Evolutionary conservation across 2,113 vertebrate species (phyloP).

Genomic region (Aix galericulata): DNA sequence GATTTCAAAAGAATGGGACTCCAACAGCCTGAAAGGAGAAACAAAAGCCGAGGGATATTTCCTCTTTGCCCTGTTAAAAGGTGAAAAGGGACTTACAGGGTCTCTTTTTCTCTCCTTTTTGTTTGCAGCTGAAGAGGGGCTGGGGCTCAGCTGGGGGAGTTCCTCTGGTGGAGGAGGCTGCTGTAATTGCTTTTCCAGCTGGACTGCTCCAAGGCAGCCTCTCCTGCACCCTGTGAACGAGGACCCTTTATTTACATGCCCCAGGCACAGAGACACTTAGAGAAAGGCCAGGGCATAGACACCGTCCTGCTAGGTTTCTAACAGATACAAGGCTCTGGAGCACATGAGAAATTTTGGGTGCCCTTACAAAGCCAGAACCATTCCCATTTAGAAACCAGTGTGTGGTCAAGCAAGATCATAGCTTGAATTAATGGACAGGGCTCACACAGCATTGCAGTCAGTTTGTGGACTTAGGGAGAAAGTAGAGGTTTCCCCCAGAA

Average conservation of each 20-base stretch:
- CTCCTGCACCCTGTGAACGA: not conserved
- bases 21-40: not conserved
- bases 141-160: not conserved
- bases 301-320: not conserved
- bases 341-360: not conserved
- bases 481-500: not conserved
- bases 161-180: not conserved
- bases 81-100: not conserved
- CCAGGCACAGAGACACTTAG: not conserved
- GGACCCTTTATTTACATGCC: not conserved
- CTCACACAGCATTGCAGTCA: not conserved
- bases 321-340: not conserved
- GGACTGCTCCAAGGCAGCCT: not conserved
- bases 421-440: not conserved
- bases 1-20: not conserved
- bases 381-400: not conserved
- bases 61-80: not conserved
- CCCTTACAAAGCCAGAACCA: accelerated
- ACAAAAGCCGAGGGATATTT: not conserved
- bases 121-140: not conserved
- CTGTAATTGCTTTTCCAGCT: slow-evolving; percentile 22
- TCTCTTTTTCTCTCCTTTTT: not conserved
- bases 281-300: not conserved
- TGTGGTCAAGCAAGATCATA: not conserved
- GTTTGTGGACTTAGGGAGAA: not conserved